phyloP scores from a whole-genome alignment of 2,113 vertebrate genomes.

The Pollimyrus isidori region DNA sequence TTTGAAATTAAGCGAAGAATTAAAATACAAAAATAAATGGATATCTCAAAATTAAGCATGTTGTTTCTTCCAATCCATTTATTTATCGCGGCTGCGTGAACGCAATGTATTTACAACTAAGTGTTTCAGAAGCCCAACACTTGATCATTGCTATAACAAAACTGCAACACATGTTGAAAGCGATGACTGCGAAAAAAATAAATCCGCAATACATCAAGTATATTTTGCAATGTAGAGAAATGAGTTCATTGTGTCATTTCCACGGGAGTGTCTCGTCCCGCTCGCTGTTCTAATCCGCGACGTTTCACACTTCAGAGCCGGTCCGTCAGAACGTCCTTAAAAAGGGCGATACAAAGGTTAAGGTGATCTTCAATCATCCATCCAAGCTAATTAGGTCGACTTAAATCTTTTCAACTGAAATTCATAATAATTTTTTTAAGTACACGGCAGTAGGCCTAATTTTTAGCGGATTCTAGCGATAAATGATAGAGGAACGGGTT shows the following conservation, averaged over 20 bases:
- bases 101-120: neutral
- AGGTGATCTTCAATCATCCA: neutral
- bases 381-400: neutral
- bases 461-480: neutral
- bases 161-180: neutral
- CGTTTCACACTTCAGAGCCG: neutral
- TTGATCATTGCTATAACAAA: neutral
- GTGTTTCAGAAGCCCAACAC: neutral
- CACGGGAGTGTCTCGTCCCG: conserved; percentile 9
- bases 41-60: neutral
- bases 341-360: neutral
- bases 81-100: neutral
- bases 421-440: neutral
- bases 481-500: neutral
- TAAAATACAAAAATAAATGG: neutral
- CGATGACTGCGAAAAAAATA: neutral
- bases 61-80: neutral
- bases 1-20: neutral
- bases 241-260: conserved; percentile 19
- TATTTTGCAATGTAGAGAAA: conserved; percentile 18
- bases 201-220: conserved; percentile 40
- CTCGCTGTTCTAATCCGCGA: neutral
- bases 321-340: neutral
- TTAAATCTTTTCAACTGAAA: neutral
- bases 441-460: neutral